A percentile compares a stretch with the other conserved stretches of the same genome.
Evolutionary conservation across 2,113 vertebrate genomes (phyloP).

Genomic region (Anguilla rostrata): DNA sequence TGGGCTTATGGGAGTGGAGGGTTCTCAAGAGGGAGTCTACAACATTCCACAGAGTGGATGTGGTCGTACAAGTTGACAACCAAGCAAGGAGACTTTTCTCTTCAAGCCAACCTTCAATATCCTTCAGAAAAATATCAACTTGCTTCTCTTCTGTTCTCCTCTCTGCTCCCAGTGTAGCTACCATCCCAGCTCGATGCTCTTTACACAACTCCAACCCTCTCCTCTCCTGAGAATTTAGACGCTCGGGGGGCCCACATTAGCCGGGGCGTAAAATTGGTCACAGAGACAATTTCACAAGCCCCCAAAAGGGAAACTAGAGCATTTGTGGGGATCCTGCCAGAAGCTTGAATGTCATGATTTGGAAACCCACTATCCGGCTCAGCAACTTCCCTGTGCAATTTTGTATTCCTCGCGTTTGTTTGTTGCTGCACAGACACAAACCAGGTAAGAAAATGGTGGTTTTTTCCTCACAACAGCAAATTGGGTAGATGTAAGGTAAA

Average conservation of each 20-base stretch:
- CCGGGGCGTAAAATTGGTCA: neutral
- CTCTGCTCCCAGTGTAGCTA: neutral
- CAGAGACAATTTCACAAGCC: neutral
- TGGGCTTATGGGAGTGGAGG: too few species aligned
- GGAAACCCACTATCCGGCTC: neutral
- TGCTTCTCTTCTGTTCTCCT: neutral
- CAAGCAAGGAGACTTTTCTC: neutral
- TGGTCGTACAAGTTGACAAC: neutral
- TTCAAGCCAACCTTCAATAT: neutral
- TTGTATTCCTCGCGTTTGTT: neutral
- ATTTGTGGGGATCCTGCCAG: neutral
- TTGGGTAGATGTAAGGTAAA: too few species aligned
- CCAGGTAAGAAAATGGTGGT: neutral
- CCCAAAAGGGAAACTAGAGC: neutral
- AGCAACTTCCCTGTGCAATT: neutral
- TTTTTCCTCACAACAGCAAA: neutral
- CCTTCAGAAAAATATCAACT: neutral
- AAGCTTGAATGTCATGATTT: neutral
- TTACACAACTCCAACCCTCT: neutral
- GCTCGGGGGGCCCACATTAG: neutral
- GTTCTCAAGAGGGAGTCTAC: too few species aligned
- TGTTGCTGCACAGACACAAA: neutral
- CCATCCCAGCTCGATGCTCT: neutral
- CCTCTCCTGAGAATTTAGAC: neutral
- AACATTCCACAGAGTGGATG: neutral